Evolutionary conservation across 2,888 invertebrate genomes (phyloP).

Genomic region (Carterocephalus palaemon): DNA sequence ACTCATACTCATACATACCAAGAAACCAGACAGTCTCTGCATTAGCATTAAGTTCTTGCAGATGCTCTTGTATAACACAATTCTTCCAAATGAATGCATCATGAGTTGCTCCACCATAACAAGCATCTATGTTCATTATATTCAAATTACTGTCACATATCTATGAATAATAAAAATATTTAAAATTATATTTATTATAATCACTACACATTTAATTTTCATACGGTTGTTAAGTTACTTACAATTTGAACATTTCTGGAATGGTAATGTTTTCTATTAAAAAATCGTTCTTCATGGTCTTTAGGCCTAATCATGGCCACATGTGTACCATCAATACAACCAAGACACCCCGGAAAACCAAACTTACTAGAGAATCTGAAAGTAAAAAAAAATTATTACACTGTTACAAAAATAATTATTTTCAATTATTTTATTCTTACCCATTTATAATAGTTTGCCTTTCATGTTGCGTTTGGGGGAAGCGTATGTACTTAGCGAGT

Average conservation of each 20-base stretch:
- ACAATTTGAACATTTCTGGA: constrained; percentile 1
- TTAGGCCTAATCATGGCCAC: not conserved
- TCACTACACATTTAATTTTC: not conserved
- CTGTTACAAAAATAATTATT: too few species aligned
- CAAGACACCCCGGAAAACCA: constrained; percentile 15
- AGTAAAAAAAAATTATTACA: not conserved
- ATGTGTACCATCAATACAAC: constrained; percentile 23
- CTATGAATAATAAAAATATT: not conserved
- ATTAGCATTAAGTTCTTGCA: too few species aligned
- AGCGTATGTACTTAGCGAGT: not conserved
- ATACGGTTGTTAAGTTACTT: not conserved
- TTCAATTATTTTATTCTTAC: too few species aligned
- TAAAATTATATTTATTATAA: not conserved
- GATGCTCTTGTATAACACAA: too few species aligned
- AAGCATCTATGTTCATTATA: not conserved
- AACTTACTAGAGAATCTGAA: constrained; percentile 11
- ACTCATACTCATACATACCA: too few species aligned
- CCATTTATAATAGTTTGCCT: not conserved
- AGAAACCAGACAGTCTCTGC: too few species aligned
- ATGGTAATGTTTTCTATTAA: constrained; percentile 3
- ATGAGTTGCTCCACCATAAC: not conserved
- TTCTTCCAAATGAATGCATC: too few species aligned
- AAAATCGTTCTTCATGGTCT: constrained; percentile 3
- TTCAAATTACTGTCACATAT: not conserved
- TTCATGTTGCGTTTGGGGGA: constrained; percentile 5